Base-by-base conservation (phyloP, 2,797 vertebrate species). In the Champsocephalus esox region DNA sequence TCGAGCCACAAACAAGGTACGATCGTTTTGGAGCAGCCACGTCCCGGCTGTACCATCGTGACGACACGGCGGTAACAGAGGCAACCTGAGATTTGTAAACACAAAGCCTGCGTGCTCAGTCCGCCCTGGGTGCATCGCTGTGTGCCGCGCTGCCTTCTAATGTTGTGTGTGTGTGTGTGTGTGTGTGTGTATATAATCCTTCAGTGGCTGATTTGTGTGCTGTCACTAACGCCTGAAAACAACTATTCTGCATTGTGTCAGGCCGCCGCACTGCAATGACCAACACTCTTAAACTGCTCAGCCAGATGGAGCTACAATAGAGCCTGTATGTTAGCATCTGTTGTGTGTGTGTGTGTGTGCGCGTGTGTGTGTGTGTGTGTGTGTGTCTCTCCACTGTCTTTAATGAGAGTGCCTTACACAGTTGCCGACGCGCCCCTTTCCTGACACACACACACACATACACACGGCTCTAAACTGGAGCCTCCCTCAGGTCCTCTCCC, bases 401-500 rank as follows among this genome's bases (percentile, higher is more conserved):
- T 54, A 86, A 82, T 72, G 59, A 76, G 46, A 61, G 61, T 12
- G 48, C 62, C 60, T 70, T 28, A n/a, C 63, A 75, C 66, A 81
- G 56, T 21, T 28, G 38, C 56, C 34, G 63, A 75, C 73, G 88
- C 64, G 21, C 67, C 70, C 74, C 65, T 76, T 85, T 75, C 75
- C 79, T 66, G 70, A 19, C 28, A 4, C 24, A 28, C 24, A 28
- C 24, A 28, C 3, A 24, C 24, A 28, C 24, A 28, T 3, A 28
- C 24, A 28, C 24, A 3, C 0, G 76, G 21, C 82, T 92, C 88
- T 87, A 83, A 92, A 90, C 87, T 88, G 19, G 62, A 73, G 58
- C 64, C 79, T 90, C 92, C 87, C 90, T 84, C 9, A 78, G 88
- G 92, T 80, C 84, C 80, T 77, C 71, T 88, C 75, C 72, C 68